Conservation (phyloP, 1,140 invertebrate species). For the Zophobas atratus region DNA sequence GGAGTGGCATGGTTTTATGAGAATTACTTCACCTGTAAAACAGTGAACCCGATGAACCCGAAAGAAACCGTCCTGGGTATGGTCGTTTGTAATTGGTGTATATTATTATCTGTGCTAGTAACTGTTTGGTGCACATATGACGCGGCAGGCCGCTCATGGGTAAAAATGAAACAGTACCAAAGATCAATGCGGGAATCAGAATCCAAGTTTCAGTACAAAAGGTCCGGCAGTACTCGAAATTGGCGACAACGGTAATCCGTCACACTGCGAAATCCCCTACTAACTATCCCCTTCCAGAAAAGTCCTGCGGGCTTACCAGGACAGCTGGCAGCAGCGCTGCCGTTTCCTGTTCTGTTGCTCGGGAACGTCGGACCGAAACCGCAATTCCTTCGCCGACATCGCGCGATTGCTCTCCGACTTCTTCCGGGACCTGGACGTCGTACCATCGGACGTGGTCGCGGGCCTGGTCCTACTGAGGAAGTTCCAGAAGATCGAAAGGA, state of each 20-base stretch:
- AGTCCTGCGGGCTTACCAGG: conserved; percentile 90
- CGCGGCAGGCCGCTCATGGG: conserved; percentile 91
- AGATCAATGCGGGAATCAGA: conserved; percentile 85
- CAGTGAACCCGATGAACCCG: conserved; percentile 71
- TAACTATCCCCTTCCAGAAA: conserved; percentile 75
- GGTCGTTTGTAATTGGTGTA: conserved; percentile 85
- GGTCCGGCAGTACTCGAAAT: conserved; percentile 87
- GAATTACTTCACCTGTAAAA: conserved; percentile 78
- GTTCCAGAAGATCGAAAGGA: conserved; percentile 86
- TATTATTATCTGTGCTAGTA: conserved; percentile 81
- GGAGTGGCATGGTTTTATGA: conserved; percentile 82
- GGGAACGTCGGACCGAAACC: conserved; percentile 82
- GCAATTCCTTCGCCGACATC: conserved; percentile 91
- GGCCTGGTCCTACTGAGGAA: conserved; percentile 87
- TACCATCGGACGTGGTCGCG: conserved; percentile 91
- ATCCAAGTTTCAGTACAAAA: conserved; percentile 81
- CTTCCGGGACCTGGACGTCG: conserved; percentile 92
- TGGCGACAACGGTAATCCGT: conserved; percentile 87
- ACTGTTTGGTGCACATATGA: conserved; percentile 93
- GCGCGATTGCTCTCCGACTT: conserved; percentile 90
- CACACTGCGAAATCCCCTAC: neutral
- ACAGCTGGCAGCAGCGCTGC: conserved; percentile 92
- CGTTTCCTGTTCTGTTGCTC: conserved; percentile 90
- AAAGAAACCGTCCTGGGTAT: conserved; percentile 88
- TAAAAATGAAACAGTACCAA: conserved; percentile 94